Base-by-base conservation (phyloP, 1,140 invertebrate species). In the Anthonomus grandis region DNA sequence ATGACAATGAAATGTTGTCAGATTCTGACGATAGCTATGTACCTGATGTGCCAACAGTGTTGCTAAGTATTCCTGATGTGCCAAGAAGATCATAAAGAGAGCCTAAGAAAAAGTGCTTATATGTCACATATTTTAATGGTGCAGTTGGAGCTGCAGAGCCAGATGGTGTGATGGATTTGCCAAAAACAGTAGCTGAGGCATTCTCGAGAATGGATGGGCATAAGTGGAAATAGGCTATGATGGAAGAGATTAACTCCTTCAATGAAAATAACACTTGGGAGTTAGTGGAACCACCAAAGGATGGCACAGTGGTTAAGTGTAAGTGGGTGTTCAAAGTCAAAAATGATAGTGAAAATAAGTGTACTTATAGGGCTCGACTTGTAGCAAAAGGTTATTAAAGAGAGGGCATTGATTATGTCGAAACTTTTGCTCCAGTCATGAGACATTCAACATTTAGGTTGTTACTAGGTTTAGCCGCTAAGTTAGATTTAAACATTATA, bases 361-460 rank as follows among this genome's bases (percentile, higher is more conserved):
- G 27, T 0, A 8, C 9, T 25, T 46, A 47, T 17, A 61, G 57
- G 51, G 61, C 52, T 27, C 10, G 75, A 13, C 58, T 77, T 0
- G 73, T 75, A 12, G 69, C 70, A 1, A 65, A 64, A 53, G 74
- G 75, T 0, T 76, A 66, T n/a, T n/a, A n/a, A n/a, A n/a, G n/a
- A n/a, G n/a, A n/a, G 45, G 74, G 74, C 21, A 52, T 74, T 4
- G 75, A 76, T 45, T 76, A 69, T 50, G 17, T 61, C 13, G 70
- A 74, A 37, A 74, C 71, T 4, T 73, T 68, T 36, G 58, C 62
- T 25, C 70, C 72, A 25, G 71, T 75, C 2, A 64, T 68, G 12
- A 57, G 72, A 18, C 52, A 56, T 31, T 49, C 39, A 6, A 58
- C 66, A 15, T 39, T 68, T 23, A 39, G 65, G 53, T 44, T 48